Percentiles rank a stretch among this genome's conserved stretches.
Conservation (phyloP, 2,888 invertebrate species). For the Hirtodrosophila confusa region DNA sequence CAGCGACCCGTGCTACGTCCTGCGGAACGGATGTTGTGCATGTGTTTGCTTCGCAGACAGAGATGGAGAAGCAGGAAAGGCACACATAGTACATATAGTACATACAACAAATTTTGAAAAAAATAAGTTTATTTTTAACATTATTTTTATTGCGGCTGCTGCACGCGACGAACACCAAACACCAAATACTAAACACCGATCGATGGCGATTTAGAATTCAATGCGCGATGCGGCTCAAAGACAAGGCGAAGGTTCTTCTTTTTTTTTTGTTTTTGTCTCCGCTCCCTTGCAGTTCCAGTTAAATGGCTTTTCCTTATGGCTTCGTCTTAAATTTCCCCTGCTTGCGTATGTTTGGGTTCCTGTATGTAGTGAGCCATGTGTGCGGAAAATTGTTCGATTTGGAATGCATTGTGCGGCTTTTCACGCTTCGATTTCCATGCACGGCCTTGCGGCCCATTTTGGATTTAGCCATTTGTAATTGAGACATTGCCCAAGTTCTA, state of each 20-base stretch:
- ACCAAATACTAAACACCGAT: constrained; percentile 21
- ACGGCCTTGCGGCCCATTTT: constrained; percentile 44
- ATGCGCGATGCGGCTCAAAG: constrained; percentile 12
- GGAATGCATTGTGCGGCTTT: constrained; percentile 46
- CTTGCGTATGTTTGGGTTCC: background rate
- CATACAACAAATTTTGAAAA: background rate
- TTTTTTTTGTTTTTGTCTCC: background rate
- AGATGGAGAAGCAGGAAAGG: background rate
- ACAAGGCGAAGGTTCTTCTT: constrained; percentile 20
- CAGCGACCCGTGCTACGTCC: constrained; percentile 44
- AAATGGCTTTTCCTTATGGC: constrained; percentile 52
- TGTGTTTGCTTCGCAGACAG: constrained; percentile 42
- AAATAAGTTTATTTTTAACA: constrained; percentile 69
- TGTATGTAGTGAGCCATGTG: constrained; percentile 47
- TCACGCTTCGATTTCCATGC: constrained; percentile 31
- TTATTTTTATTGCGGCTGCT: constrained; percentile 71
- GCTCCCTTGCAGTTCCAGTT: constrained; percentile 43
- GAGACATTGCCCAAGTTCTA: constrained; percentile 52
- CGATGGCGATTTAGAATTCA: constrained; percentile 58
- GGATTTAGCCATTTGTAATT: constrained; percentile 47
- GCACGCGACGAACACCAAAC: constrained; percentile 59
- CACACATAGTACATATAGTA: too few species aligned
- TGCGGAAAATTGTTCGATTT: constrained; percentile 59
- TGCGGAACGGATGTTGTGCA: constrained; percentile 64
- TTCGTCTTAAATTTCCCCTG: constrained; percentile 40